These are phyloP conservation scores for Perizoma flavofasciatum DNA, from an alignment of 2,888 invertebrate genomes.

Conservation along the genomic window DNA sequence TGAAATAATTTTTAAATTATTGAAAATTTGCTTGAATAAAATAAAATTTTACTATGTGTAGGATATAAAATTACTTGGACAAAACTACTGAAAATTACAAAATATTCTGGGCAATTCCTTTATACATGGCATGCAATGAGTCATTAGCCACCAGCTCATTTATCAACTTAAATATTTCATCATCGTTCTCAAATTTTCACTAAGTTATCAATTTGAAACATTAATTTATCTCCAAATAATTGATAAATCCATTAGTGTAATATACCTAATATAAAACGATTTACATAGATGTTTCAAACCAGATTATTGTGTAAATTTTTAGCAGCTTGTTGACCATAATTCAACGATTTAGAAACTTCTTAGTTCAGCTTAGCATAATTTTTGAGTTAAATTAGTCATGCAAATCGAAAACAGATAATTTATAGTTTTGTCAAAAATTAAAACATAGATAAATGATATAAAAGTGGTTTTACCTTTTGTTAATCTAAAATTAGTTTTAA, in stretches of 20 bases:
- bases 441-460: conserved; percentile 2
- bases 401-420: conserved; percentile 12
- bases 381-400: conserved; percentile 20
- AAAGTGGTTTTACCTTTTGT: not conserved
- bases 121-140: conserved; percentile 21
- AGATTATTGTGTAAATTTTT: conserved; percentile 18
- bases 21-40: too few relatives aligned
- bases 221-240: conserved; percentile 25
- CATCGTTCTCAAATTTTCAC: conserved; percentile 30
- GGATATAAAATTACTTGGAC: too few relatives aligned
- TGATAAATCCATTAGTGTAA: conserved; percentile 24
- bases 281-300: conserved; percentile 25
- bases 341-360: conserved; percentile 21
- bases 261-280: conserved; percentile 20
- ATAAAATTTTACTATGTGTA: too few relatives aligned
- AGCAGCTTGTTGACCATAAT: conserved; percentile 23
- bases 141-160: conserved; percentile 37
- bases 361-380: conserved; percentile 24
- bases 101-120: conserved; percentile 20
- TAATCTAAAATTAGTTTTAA: not conserved
- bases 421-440: conserved; percentile 7
- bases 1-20: too few relatives aligned
- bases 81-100: not conserved
- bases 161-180: conserved; percentile 51
- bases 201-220: conserved; percentile 36